These are phyloP conservation scores for Hemiprocne comata DNA, from an alignment of 2,113 vertebrate species.

Conservation along the genomic window DNA sequence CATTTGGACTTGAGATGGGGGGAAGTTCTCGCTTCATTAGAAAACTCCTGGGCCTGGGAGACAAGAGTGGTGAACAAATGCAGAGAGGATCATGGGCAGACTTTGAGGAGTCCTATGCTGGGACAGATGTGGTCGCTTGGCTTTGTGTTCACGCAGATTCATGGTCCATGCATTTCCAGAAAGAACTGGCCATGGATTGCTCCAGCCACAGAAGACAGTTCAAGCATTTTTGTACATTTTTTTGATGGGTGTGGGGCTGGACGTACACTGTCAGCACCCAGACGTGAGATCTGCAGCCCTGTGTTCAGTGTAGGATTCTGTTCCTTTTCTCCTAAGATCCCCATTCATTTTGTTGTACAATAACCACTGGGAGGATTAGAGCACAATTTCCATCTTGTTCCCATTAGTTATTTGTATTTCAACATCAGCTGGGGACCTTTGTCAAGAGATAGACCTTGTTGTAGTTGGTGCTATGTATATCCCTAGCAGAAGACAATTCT, in stretches of 20 bases:
- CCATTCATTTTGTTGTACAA: not conserved
- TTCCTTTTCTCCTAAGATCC: not conserved
- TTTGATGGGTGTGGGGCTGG: not conserved
- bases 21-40: not conserved
- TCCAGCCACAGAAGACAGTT: not conserved
- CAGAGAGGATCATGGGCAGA: not conserved
- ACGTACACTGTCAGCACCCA: not conserved
- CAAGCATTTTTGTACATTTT: not conserved
- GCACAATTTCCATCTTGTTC: conserved; percentile 46
- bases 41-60: not conserved
- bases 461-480: conserved; percentile 39
- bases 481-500: conserved; percentile 34
- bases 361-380: conserved; percentile 47
- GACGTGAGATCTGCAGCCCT: not conserved
- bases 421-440: conserved; percentile 63
- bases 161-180: not conserved
- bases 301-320: not conserved
- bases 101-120: not conserved
- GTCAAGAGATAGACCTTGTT: conserved; percentile 56
- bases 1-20: not conserved
- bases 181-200: not conserved
- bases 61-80: not conserved
- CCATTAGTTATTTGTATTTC: conserved; percentile 52
- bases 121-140: not conserved
- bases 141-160: not conserved